These are phyloP conservation scores for Ramazzottius varieornatus DNA, from an alignment of 2,888 invertebrate species.

Conservation along the genomic window DNA sequence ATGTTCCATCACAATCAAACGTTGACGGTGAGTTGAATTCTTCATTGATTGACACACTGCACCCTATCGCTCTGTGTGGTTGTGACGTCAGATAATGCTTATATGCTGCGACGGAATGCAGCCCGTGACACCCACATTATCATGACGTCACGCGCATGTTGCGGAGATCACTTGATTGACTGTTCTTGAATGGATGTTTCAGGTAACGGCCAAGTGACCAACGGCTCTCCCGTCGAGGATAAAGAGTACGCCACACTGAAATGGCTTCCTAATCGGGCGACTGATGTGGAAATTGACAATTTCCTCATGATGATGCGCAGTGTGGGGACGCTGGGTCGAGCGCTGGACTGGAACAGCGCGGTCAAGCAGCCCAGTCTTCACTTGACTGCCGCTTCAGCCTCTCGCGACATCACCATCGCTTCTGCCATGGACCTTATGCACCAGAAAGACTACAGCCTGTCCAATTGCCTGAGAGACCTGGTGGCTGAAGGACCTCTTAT, in stretches of 20 bases:
- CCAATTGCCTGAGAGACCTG: constrained; percentile 62
- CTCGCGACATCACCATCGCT: constrained; percentile 80
- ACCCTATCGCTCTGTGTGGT: too few relatives aligned
- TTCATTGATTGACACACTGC: too few relatives aligned
- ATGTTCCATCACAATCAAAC: too few relatives aligned
- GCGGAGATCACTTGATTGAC: too few relatives aligned
- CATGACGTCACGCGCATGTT: too few relatives aligned
- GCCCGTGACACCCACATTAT: too few relatives aligned
- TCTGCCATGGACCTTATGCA: constrained; percentile 89
- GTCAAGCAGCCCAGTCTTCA: constrained; percentile 93
- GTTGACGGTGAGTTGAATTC: too few relatives aligned
- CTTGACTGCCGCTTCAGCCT: constrained; percentile 97
- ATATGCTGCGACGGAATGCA: too few relatives aligned
- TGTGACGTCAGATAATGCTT: too few relatives aligned
- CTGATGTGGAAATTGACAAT: background rate
- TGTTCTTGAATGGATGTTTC: too few relatives aligned
- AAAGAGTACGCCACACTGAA: background rate
- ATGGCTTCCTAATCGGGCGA: background rate
- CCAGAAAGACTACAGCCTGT: constrained; percentile 67
- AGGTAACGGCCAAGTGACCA: background rate
- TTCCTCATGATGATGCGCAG: constrained; percentile 28
- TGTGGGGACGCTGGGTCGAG: constrained; percentile 92
- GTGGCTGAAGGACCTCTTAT: constrained; percentile 85
- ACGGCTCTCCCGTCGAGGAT: background rate
- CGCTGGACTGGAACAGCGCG: constrained; percentile 88